These are phyloP conservation scores for Dipodomys spectabilis DNA, from an alignment of 2,113 vertebrate genomes.

Conservation along the genomic window DNA sequence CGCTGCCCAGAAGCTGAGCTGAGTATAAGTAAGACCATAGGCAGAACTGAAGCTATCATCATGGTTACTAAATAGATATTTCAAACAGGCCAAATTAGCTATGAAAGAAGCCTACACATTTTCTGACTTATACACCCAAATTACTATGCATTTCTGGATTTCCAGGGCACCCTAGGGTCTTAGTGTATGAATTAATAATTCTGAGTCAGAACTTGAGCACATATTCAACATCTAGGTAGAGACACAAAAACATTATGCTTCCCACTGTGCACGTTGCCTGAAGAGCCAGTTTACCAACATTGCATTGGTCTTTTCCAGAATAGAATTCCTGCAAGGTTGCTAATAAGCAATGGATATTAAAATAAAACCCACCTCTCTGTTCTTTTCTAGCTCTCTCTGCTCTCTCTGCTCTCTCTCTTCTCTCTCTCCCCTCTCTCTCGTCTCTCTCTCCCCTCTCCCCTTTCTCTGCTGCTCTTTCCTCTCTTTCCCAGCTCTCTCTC, in stretches of 20 bases:
- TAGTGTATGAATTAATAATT: constrained; percentile 30
- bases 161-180: neutral
- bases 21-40: neutral
- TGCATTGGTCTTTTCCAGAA: neutral
- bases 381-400: no score
- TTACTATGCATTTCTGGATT: constrained; percentile 11
- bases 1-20: neutral
- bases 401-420: no score
- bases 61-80: neutral
- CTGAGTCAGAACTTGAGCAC: neutral
- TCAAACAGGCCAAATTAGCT: constrained; percentile 7
- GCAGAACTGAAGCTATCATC: neutral
- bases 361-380: neutral
- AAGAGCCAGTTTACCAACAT: constrained; percentile 17
- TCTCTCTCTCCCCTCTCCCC: no score
- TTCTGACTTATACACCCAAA: neutral
- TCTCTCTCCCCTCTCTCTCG: no score
- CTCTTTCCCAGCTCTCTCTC: no score
- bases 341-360: neutral
- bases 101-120: constrained; percentile 6
- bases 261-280: neutral
- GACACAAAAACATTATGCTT: neutral
- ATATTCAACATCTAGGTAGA: neutral
- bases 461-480: no score
- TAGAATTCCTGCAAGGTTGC: neutral